These are phyloP conservation scores for Tiaroga cobitis DNA, from an alignment of 2,797 vertebrate genomes.

Conservation along the genomic window DNA sequence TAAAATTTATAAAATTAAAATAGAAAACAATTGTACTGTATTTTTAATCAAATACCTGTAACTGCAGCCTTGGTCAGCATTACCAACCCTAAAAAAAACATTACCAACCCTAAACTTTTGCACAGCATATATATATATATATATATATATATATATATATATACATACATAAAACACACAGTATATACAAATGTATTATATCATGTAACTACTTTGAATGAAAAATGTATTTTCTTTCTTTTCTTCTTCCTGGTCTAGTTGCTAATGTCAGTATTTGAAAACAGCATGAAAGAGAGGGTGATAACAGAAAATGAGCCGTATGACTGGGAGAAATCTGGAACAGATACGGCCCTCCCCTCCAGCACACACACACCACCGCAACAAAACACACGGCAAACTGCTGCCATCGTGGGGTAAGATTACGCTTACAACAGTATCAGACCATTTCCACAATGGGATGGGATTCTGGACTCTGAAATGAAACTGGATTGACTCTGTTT, in stretches of 20 bases:
- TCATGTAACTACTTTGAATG: background rate
- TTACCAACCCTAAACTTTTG: background rate
- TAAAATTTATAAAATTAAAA: too few relatives aligned
- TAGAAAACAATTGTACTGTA: background rate
- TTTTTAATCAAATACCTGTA: background rate
- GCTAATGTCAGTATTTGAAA: constrained; percentile 91
- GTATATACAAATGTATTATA: background rate
- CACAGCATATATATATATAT: background rate
- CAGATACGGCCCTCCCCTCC: constrained; percentile 82
- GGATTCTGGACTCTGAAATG: background rate
- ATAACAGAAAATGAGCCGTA: constrained; percentile 90
- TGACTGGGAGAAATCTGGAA: constrained; percentile 89
- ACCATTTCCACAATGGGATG: background rate
- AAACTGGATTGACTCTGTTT: background rate
- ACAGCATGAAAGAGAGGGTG: constrained; percentile 88
- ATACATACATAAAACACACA: background rate
- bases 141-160: background rate
- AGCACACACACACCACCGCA: constrained; percentile 87
- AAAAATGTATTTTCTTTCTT: background rate
- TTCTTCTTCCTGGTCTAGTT: constrained; percentile 70
- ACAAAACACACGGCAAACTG: constrained; percentile 88
- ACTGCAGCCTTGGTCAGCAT: background rate
- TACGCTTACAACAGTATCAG: background rate
- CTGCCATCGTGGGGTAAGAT: constrained; percentile 89
- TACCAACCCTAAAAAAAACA: background rate